Base-by-base conservation (phyloP, 1,140 invertebrate genomes). In the Penaeus indicus region DNA sequence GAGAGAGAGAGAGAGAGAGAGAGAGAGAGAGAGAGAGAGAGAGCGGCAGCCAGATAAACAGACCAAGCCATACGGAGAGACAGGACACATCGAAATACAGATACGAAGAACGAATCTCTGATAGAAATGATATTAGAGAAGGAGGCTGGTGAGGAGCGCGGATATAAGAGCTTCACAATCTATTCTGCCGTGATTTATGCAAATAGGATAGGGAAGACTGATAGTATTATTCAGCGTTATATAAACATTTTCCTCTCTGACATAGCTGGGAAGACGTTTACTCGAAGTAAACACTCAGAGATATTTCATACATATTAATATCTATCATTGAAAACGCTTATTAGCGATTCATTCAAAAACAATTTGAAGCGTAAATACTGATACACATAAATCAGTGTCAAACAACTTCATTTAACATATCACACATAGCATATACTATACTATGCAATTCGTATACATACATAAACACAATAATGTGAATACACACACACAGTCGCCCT, bases 401-500 rank as follows among this genome's bases (percentile, higher is more conserved):
- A 11, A 10, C 8, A 54, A 0, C 8, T 10, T 54, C 3, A 54
- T 7, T 11, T 10, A 54, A n/a, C 79, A 38, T 47, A 47, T 60
- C 18, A 16, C 5, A 27, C 54, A 47, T 81, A 38, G 5, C 5
- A n/a, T 27, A 13, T 64, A 64, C n/a, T 16, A 16, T 64, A 16
- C 63, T n/a, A 10, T 11, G 25, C 61, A 63, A 8, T 21, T 21
- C 4, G 5, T 16, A 60, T n/a, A 61, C 47, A 60, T 60, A 16
- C 80, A 61, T 32, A 60, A 13, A 61, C 22, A 54, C 32, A 38
- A 25, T 21, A 22, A 79, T 42, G 22, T 32, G 38, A 21, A 79
- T 42, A 79, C 77, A 79, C 77, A 79, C 27, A 79, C 77, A 79
- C 77, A 79, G 25, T 22, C 77, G 38, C 77, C 21, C 77, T n/a